Evolutionary conservation across 2,113 vertebrate genomes (phyloP).

Genomic region (Cryptotis parvus): DNA sequence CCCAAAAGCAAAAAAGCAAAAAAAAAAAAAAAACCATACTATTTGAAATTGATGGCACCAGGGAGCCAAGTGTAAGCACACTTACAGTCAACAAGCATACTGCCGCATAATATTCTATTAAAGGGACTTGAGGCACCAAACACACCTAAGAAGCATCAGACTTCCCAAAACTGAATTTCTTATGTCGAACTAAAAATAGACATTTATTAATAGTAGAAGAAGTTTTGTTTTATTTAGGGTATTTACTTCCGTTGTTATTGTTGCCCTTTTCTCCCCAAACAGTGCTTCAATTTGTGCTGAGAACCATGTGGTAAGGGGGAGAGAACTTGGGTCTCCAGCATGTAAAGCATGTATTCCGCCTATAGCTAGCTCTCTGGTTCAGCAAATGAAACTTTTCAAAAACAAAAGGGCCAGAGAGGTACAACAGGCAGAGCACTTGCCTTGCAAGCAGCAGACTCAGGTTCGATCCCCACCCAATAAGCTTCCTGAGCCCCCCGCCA

Average conservation of each 20-base stretch:
- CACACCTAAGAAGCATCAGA: neutral
- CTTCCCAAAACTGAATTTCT: slow-evolving; percentile 37
- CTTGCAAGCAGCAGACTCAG: no score
- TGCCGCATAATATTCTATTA: neutral
- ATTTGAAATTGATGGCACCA: neutral
- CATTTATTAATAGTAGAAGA: slow-evolving; percentile 21
- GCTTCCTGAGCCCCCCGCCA: no score
- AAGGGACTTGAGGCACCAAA: slow-evolving; percentile 18
- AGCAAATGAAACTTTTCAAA: neutral
- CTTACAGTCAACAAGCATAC: neutral
- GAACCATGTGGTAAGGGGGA: no score
- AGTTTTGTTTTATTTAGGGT: slow-evolving; percentile 11
- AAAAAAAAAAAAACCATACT: slow-evolving; percentile 48
- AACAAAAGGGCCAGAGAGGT: neutral
- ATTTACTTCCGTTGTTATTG: no score
- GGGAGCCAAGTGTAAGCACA: neutral
- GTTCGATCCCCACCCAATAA: no score
- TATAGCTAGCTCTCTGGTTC: neutral
- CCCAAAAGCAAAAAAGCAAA: no score
- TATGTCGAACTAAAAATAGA: slow-evolving; percentile 4
- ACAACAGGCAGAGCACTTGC: no score
- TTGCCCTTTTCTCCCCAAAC: no score
- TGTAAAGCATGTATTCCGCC: no score
- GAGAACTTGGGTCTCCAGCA: no score
- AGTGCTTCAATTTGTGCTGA: no score